Base-by-base conservation (phyloP, 2,113 vertebrate genomes). In the Nicator chloris region DNA sequence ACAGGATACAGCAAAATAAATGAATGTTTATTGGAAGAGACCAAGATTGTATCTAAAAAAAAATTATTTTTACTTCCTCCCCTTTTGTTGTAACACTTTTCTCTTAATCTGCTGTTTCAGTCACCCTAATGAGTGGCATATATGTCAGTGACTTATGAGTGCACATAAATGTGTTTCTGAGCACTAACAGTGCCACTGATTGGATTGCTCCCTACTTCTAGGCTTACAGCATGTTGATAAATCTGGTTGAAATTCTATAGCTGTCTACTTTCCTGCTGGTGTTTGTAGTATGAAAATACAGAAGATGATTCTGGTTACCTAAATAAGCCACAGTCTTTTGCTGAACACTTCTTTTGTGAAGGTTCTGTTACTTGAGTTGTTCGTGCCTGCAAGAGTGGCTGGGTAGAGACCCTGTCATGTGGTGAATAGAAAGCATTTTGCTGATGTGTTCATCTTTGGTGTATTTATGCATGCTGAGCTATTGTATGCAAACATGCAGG, bases 401-500 rank as follows among this genome's bases (percentile, higher is more conserved):
- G 77, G 15, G 5, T 1, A 6, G 60, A 31, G 30, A 10, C 47
- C 2, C 12, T 73, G 35, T 27, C 3, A 0, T 4, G 10, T 20
- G 23, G 42, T 24, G 56, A 27, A 6, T 10, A 3, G 2, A 33
- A 9, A 3, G 4, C 21, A 0, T 49, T 56, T 49, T 60, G 45
- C 22, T 60, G 56, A 11, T 7, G 1, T 24, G 14, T n/a, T 54
- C 13, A 11, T 54, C 39, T 49, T 61, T 44, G 11, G 5, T 7
- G 8, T 12, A 14, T 28, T 80, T 50, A 9, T 35, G 15, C 11
- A 13, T 31, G 24, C 42, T 39, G 18, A 79, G n/a, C 37, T 65
- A 1, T 15, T 63, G 47, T 8, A 1, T 44, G 13, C 3, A 6
- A 39, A 45, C 2, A 1, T 30, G 8, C 4, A 28, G 1, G 2